phyloP scores from a whole-genome alignment of 2,113 vertebrate genomes.

The Tichodroma muraria region DNA sequence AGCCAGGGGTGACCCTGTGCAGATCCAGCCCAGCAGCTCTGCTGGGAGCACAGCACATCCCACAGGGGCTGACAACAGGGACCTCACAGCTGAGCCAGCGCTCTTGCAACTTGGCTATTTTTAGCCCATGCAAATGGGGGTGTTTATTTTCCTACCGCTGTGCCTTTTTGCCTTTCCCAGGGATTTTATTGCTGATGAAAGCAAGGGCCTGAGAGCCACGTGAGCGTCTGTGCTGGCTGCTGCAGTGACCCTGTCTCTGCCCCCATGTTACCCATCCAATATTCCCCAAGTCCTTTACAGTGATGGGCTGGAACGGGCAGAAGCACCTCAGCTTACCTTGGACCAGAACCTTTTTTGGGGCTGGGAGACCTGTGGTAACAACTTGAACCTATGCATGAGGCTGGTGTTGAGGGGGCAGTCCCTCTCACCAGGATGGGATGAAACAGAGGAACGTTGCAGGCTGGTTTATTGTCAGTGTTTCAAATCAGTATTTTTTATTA shows the following conservation, averaged over 20 bases:
- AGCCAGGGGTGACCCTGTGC: not conserved
- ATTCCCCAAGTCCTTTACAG: not conserved
- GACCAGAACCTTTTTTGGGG: not conserved
- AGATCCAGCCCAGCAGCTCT: rapidly evolving
- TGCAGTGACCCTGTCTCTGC: not conserved
- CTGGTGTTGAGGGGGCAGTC: not conserved
- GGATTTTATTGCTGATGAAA: not conserved
- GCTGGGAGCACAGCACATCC: not conserved
- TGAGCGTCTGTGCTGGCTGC: not conserved
- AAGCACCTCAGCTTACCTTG: not conserved
- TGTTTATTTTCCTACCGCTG: not conserved
- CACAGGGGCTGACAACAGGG: not conserved
- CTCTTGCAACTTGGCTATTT: not conserved
- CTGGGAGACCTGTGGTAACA: not conserved
- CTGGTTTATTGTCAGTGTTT: conserved; percentile 54
- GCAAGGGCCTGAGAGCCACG: not conserved
- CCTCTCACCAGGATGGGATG: not conserved
- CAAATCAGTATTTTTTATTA: conserved; percentile 75
- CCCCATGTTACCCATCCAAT: rapidly evolving
- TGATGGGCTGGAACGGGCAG: not conserved
- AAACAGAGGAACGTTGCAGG: conserved; percentile 55
- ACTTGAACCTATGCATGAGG: not conserved
- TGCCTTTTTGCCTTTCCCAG: not conserved
- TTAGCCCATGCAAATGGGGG: not conserved
- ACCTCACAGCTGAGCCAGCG: not conserved